These are phyloP conservation scores for Tiliacea aurago DNA, from an alignment of 2,888 invertebrate genomes.

Conservation along the genomic window DNA sequence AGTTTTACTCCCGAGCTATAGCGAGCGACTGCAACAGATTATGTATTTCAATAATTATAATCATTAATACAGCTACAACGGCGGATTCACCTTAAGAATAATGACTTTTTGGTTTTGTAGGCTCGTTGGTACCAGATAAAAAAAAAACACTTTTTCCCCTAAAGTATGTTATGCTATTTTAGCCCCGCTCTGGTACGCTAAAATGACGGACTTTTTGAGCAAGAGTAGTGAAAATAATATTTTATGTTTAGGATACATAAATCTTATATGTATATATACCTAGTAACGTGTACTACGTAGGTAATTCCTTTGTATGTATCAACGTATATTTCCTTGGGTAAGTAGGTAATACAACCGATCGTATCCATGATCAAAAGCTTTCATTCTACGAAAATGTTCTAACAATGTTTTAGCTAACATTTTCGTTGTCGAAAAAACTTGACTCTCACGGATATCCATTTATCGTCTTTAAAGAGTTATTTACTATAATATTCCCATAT, in stretches of 20 bases:
- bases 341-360: background rate
- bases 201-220: no score
- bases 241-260: background rate
- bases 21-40: no score
- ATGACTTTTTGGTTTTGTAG: no score
- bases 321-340: conserved; percentile 1
- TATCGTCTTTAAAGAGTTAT: conserved; percentile 74
- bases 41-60: no score
- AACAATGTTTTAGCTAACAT: conserved; percentile 16
- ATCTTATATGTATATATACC: background rate
- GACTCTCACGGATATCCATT: conserved; percentile 54
- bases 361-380: conserved; percentile 11
- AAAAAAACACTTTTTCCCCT: no score
- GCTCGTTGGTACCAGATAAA: no score
- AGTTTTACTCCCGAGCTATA: no score
- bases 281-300: background rate
- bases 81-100: no score
- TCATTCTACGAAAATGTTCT: conserved; percentile 1
- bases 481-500: conserved; percentile 82
- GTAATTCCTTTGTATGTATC: background rate
- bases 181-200: no score
- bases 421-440: conserved; percentile 26
- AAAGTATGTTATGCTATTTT: no score
- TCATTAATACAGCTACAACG: no score
- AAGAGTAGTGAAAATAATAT: no score